Evolutionary conservation across 2,888 invertebrate species (phyloP).

Genomic region (Fabriciana adippe): DNA sequence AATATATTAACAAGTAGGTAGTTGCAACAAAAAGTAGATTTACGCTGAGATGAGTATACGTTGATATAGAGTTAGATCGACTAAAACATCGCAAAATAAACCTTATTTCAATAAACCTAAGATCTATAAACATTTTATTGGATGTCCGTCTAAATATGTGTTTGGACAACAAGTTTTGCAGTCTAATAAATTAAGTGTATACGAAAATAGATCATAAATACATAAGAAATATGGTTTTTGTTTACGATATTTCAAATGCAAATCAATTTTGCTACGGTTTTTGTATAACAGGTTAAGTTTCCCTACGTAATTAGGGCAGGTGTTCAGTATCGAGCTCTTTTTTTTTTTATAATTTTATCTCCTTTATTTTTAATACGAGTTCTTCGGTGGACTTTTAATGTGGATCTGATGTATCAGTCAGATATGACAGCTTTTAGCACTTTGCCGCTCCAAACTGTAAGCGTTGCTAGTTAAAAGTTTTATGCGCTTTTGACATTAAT

Average conservation of each 20-base stretch:
- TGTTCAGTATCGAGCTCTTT: constrained; percentile 41
- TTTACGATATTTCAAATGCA: not conserved
- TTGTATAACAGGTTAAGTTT: constrained; percentile 39
- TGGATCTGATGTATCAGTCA: constrained; percentile 11
- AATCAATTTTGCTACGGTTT: constrained; percentile 33
- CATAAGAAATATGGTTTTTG: not conserved
- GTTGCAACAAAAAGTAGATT: constrained; percentile 40
- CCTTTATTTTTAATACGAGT: constrained; percentile 27
- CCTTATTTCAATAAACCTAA: not conserved
- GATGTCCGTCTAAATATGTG: not conserved
- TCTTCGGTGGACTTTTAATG: constrained; percentile 22
- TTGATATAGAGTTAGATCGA: constrained; percentile 14
- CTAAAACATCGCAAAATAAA: constrained; percentile 12
- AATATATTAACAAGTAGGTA: constrained; percentile 35
- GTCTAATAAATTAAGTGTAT: not conserved
- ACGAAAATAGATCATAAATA: not conserved
- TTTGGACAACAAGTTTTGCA: constrained; percentile 18
- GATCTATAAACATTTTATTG: not conserved
- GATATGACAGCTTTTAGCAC: constrained; percentile 18
- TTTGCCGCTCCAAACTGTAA: constrained; percentile 1
- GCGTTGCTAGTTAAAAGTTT: too few relatives aligned
- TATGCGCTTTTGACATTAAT: too few relatives aligned
- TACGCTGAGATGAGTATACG: constrained; percentile 35
- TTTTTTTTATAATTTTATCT: constrained; percentile 37
- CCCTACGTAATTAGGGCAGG: constrained; percentile 44